Percentiles rank a stretch among this genome's conserved stretches.
These are phyloP conservation scores for Phortica magna DNA, from an alignment of 2,888 invertebrate species.

Conservation along the genomic window DNA sequence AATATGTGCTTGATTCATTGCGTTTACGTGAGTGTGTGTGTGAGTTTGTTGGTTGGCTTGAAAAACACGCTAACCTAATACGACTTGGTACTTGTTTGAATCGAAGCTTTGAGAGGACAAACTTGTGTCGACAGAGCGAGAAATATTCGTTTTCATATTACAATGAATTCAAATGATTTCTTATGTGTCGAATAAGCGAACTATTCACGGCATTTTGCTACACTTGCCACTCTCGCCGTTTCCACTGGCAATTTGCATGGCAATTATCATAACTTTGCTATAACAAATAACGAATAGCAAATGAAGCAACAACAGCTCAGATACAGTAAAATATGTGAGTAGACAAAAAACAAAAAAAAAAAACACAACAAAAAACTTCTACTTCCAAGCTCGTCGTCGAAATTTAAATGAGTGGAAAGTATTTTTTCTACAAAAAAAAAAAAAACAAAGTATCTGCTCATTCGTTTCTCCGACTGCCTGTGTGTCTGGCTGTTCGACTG, in stretches of 20 bases:
- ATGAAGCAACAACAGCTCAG: conserved; percentile 35
- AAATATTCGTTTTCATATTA: too few relatives aligned
- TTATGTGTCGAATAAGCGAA: not conserved
- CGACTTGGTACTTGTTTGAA: too few relatives aligned
- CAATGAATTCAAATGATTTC: not conserved
- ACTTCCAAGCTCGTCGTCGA: conserved; percentile 53
- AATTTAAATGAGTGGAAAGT: conserved; percentile 73
- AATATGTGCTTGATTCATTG: not conserved
- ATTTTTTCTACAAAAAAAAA: conserved; percentile 49
- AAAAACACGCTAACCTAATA: not conserved
- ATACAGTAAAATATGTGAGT: conserved; percentile 9
- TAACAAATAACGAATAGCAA: conserved; percentile 47
- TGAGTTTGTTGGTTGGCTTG: not conserved
- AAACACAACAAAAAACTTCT: conserved; percentile 41
- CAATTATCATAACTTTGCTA: conserved; percentile 67
- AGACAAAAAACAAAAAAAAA: conserved; percentile 44
- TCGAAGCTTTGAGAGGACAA: too few relatives aligned
- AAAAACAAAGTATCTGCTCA: conserved; percentile 19
- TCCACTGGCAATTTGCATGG: conserved; percentile 61
- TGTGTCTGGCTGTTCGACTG: not conserved
- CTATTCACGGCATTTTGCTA: not conserved
- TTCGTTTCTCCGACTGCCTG: conserved; percentile 1
- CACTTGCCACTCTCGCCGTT: conserved; percentile 53
- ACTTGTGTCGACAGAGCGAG: too few relatives aligned
- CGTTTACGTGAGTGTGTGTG: conserved; percentile 1